These are phyloP conservation scores for Alviniconcha marisindica DNA, from an alignment of 1,140 invertebrate genomes.

Conservation along the genomic window DNA sequence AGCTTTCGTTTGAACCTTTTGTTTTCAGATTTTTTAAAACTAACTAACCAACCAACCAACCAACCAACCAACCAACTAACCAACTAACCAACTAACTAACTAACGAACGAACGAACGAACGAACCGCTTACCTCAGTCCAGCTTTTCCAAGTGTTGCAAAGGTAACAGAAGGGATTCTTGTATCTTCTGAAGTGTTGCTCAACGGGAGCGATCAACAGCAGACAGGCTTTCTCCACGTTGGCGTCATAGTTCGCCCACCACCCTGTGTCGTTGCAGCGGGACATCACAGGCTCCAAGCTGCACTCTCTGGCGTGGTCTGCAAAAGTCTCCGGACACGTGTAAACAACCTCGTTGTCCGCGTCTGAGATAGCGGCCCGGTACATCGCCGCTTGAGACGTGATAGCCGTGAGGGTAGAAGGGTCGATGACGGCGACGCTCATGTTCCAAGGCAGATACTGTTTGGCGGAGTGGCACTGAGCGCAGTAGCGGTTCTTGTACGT, in stretches of 20 bases:
- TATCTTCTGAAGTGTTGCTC: background rate
- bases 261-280: background rate
- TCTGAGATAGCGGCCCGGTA: background rate
- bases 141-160: background rate
- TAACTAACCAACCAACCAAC: no score
- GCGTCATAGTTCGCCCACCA: background rate
- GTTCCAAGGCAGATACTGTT: background rate
- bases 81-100: no score
- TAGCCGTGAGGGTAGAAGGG: background rate
- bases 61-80: no score
- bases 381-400: background rate
- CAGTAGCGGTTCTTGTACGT: constrained; percentile 23
- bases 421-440: background rate
- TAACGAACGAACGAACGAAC: no score
- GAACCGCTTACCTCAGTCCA: background rate
- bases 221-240: background rate
- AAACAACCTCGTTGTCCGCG: background rate
- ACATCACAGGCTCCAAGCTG: background rate
- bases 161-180: constrained; percentile 28
- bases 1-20: no score
- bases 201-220: background rate
- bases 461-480: background rate
- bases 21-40: no score
- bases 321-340: background rate
- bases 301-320: background rate